Conservation (phyloP, 2,113 vertebrate species). For the Callopanchax toddi region DNA sequence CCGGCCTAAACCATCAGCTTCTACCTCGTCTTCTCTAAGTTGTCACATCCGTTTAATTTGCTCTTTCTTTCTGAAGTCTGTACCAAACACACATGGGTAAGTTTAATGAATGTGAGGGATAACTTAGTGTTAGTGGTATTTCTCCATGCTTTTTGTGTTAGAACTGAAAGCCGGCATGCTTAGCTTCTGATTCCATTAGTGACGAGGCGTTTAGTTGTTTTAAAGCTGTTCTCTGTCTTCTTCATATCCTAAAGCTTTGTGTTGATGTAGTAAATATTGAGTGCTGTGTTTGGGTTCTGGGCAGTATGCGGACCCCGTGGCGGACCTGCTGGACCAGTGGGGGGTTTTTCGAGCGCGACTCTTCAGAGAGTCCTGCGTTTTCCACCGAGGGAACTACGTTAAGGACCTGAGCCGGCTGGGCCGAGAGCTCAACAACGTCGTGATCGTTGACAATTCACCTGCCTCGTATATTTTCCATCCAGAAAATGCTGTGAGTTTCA, state of each 20-base stretch:
- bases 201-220: constrained; percentile 17
- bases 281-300: constrained; percentile 9
- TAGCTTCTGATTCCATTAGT: constrained; percentile 13
- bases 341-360: constrained; percentile 95
- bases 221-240: neutral
- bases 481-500: constrained; percentile 97
- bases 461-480: constrained; percentile 99
- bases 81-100: constrained; percentile 73
- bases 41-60: constrained; percentile 39
- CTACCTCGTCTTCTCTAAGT: too few relatives aligned
- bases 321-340: constrained; percentile 97
- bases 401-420: constrained; percentile 97
- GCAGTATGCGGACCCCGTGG: constrained; percentile 98
- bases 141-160: constrained; percentile 1
- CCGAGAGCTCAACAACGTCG: constrained; percentile 94
- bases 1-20: too few relatives aligned
- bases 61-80: constrained; percentile 48
- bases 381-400: constrained; percentile 97
- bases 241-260: neutral
- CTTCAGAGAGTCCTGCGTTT: constrained; percentile 97
- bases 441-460: constrained; percentile 98
- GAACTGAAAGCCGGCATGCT: constrained; percentile 3
- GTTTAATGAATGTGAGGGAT: too few relatives aligned
- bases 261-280: neutral
- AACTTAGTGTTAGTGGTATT: too few relatives aligned